phyloP scores from a whole-genome alignment of 2,797 vertebrate genomes.

The Sylvilagus floridanus region DNA sequence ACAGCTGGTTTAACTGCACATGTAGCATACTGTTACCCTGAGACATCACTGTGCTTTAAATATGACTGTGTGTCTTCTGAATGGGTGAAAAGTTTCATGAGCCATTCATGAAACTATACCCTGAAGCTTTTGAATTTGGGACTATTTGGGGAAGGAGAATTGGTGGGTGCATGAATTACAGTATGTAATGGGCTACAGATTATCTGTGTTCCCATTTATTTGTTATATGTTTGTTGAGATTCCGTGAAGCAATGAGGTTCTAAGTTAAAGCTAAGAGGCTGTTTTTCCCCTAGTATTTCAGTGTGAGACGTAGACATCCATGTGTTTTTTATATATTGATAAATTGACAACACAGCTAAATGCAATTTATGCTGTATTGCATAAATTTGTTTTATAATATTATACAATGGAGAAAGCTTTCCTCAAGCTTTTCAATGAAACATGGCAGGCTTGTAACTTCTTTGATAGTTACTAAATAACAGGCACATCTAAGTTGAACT shows the following conservation, averaged over 20 bases:
- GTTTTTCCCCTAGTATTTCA: not conserved
- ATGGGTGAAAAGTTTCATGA: not conserved
- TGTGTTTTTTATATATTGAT: not conserved
- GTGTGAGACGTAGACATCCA: not conserved
- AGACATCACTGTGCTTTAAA: not conserved
- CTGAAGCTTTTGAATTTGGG: not conserved
- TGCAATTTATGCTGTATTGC: not conserved
- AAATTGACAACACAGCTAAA: not conserved
- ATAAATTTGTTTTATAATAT: not conserved
- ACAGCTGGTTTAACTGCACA: not conserved
- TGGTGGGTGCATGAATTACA: not conserved
- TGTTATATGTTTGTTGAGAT: not conserved
- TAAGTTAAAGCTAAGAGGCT: not conserved
- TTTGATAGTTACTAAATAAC: not conserved
- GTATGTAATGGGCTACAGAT: not conserved
- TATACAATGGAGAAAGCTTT: not conserved
- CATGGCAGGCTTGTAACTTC: not conserved
- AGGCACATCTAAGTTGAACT: constrained; percentile 1
- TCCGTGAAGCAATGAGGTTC: not conserved
- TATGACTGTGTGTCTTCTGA: not conserved
- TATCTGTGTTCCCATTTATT: not conserved
- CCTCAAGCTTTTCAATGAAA: not conserved
- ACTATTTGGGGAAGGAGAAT: not conserved
- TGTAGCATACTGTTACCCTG: not conserved
- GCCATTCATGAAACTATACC: not conserved